phyloP scores from a whole-genome alignment of 2,888 invertebrate species.

The Sarcophaga carnaria region DNA sequence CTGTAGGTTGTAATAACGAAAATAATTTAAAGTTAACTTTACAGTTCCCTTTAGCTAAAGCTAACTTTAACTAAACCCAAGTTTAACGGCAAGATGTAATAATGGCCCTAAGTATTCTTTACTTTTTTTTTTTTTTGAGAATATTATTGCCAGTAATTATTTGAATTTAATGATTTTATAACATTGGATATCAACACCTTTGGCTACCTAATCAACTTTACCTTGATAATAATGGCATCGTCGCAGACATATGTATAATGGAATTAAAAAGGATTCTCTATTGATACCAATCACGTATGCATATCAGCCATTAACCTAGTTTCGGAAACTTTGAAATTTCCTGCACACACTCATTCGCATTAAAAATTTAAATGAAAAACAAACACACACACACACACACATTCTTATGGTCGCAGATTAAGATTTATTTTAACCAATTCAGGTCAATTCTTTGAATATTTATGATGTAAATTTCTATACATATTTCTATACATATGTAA shows the following conservation, averaged over 20 bases:
- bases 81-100: too few relatives aligned
- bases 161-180: constrained; percentile 40
- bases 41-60: too few relatives aligned
- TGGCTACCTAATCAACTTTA: constrained; percentile 47
- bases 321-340: constrained; percentile 36
- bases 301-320: constrained; percentile 63
- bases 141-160: background rate
- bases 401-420: constrained; percentile 27
- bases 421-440: constrained; percentile 55
- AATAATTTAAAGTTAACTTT: too few relatives aligned
- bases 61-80: too few relatives aligned
- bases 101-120: too few relatives aligned
- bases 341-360: background rate
- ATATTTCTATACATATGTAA: too few relatives aligned
- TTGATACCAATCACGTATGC: constrained; percentile 57
- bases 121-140: background rate
- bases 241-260: background rate
- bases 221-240: constrained; percentile 4
- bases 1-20: too few relatives aligned
- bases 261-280: constrained; percentile 8
- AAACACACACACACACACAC: constrained; percentile 12
- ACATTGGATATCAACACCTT: constrained; percentile 42
- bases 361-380: background rate
- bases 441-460: constrained; percentile 58
- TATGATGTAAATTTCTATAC: background rate